Conservation (phyloP, 2,888 invertebrate species). For the Trichacis sp. region DNA sequence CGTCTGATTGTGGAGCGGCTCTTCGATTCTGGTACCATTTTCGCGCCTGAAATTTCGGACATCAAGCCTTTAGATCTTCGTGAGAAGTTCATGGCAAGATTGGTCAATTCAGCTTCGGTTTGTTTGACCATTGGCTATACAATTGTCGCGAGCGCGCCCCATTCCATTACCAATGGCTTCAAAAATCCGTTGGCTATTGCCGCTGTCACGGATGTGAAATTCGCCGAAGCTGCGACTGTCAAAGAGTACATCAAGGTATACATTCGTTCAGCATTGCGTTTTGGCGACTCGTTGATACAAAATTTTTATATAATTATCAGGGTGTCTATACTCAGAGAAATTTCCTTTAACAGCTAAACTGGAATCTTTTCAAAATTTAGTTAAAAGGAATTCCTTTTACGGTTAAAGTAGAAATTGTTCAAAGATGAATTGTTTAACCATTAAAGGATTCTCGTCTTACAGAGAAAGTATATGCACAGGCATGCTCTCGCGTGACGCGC, state of each 20-base stretch:
- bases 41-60: constrained; percentile 96
- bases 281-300: no score
- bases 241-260: constrained; percentile 89
- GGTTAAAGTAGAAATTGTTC: no score
- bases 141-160: constrained; percentile 95
- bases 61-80: constrained; percentile 97
- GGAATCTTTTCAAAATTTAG: no score
- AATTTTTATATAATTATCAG: no score
- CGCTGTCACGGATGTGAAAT: constrained; percentile 94
- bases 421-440: no score
- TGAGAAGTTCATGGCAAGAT: constrained; percentile 91
- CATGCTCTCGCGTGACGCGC: no score
- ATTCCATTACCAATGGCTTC: constrained; percentile 97
- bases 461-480: no score
- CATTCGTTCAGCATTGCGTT: no score
- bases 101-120: constrained; percentile 93
- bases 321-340: no score
- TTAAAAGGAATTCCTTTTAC: no score
- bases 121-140: constrained; percentile 96
- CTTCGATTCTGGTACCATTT: constrained; percentile 98
- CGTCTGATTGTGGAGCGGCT: constrained; percentile 96
- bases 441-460: no score
- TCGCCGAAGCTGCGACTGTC: constrained; percentile 93
- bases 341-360: no score
- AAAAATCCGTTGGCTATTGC: constrained; percentile 97